Percentiles rank a stretch among this genome's conserved stretches.
Evolutionary conservation across 1,140 invertebrate genomes (phyloP).

Genomic region (Andrena cerasifolii): DNA sequence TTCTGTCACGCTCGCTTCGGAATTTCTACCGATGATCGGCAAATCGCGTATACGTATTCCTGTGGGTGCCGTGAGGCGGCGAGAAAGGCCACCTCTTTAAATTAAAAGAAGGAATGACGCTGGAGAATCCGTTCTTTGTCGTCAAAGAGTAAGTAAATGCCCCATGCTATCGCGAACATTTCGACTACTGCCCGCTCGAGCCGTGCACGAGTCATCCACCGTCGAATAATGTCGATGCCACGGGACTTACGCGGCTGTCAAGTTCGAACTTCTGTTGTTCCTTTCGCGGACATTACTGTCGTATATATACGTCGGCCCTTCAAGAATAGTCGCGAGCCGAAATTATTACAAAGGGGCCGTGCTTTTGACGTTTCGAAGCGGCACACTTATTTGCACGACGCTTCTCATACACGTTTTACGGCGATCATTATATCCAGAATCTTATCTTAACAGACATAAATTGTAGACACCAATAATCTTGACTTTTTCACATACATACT

Average conservation of each 20-base stretch:
- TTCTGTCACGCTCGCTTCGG: constrained; percentile 39
- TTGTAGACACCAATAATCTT: constrained; percentile 7
- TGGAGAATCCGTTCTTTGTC: constrained; percentile 97
- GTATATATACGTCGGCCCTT: constrained; percentile 7
- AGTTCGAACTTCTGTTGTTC: constrained; percentile 20
- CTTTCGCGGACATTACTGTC: constrained; percentile 7
- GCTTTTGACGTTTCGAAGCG: neutral
- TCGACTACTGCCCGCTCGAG: too few species aligned
- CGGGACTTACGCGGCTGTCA: neutral
- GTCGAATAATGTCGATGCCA: neutral
- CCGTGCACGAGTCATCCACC: neutral
- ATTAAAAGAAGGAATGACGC: constrained; percentile 89
- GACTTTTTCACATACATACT: neutral
- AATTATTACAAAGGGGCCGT: constrained; percentile 16
- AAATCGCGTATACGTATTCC: constrained; percentile 68
- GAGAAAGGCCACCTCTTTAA: constrained; percentile 78
- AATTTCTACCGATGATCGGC: constrained; percentile 77
- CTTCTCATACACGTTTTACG: neutral
- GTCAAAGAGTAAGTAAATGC: constrained; percentile 94
- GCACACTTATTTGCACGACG: too few species aligned
- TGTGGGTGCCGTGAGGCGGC: constrained; percentile 77
- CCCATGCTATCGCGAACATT: neutral
- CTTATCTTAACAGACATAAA: constrained; percentile 8
- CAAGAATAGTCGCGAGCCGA: constrained; percentile 27
- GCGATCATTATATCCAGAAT: neutral